Percentiles rank a stretch among this genome's conserved stretches.
Conservation (phyloP, 2,888 invertebrate genomes). For the Lasioglossum morio region DNA sequence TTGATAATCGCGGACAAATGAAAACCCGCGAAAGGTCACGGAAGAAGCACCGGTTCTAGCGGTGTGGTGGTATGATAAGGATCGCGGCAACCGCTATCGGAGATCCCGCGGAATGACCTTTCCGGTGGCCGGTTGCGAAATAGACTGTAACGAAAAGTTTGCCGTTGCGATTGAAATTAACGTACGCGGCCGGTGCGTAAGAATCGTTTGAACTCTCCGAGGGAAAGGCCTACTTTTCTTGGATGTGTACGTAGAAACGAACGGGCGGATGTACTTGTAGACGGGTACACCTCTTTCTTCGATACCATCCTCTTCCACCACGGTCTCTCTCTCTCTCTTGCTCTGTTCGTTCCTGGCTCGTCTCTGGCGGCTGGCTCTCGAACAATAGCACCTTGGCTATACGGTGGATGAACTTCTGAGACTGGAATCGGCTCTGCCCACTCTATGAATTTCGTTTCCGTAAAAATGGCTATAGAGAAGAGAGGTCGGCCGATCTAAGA, state of each 20-base stretch:
- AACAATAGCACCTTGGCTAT: slow-evolving; percentile 74
- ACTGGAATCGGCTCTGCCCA: slow-evolving; percentile 75
- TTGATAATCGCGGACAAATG: not conserved
- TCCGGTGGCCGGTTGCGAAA: slow-evolving; percentile 59
- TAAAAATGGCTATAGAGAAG: slow-evolving; percentile 69
- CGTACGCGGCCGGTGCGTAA: slow-evolving; percentile 65
- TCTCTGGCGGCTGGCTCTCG: slow-evolving; percentile 62
- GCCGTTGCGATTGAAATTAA: slow-evolving; percentile 68
- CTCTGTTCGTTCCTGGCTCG: slow-evolving; percentile 42
- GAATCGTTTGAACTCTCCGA: slow-evolving; percentile 55
- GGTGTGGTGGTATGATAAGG: slow-evolving; percentile 25
- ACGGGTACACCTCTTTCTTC: slow-evolving; percentile 53
- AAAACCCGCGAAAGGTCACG: not conserved
- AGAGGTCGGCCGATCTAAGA: slow-evolving; percentile 73
- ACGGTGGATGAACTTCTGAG: slow-evolving; percentile 76
- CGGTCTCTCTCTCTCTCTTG: slow-evolving; percentile 12
- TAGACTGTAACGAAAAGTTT: slow-evolving; percentile 62
- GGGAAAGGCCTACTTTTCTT: slow-evolving; percentile 72
- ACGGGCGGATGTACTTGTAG: not conserved
- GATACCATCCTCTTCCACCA: slow-evolving; percentile 63
- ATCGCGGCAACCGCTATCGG: slow-evolving; percentile 57
- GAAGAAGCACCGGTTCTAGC: not conserved
- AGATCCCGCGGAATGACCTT: slow-evolving; percentile 59
- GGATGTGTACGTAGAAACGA: not conserved
- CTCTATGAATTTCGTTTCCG: slow-evolving; percentile 73